Evolutionary conservation across 2,888 invertebrate species (phyloP), one percentile per base, ranked within the genome.

Genomic region (Athalia cordata): DNA sequence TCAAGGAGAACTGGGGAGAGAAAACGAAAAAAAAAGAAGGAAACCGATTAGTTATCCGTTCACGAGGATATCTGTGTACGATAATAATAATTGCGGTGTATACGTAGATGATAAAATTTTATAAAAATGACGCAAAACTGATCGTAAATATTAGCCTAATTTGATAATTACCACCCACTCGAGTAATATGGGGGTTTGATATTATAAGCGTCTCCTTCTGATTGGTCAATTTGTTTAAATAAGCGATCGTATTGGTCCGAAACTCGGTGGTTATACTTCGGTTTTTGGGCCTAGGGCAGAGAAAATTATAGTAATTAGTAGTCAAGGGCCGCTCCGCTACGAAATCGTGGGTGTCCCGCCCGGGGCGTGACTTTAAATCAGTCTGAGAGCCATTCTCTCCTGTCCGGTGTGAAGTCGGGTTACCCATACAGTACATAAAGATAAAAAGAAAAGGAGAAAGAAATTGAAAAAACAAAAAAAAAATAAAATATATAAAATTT

Each of bases 221-320:
- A 84, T 82, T 77, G 85, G 83, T 84, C 85, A 86, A 86, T 86
- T 85, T 84, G 81, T 81, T 79, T 61, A 79, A 82, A 81, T 79
- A 78, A 78, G 74, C 79, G 79, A 79, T 65, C 72, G 79, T 59
- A 80, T 79, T 55, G 82, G 79, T 77, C 72, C 4, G 80, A 29
- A 29, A 52, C 78, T 67, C 57, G 49, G 13, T 57, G 74, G 61
- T 81, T 81, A 80, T 81, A 77, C 72, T 61, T 59, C 77, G 65
- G 67, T 29, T 50, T 2, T 55, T 57, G 66, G 79, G 79, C 81
- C 76, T 67, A 67, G 68, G 80, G 79, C 62, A 62, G 79, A 67
- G 79, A 80, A 82, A 85, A 85, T 84, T 85, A 79, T 81, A 74
- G 82, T 83, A 84, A 86, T 86, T 85, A 84, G 83, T 62, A 85